phyloP scores from a whole-genome alignment of 2,888 invertebrate species.

The Protula sp. region DNA sequence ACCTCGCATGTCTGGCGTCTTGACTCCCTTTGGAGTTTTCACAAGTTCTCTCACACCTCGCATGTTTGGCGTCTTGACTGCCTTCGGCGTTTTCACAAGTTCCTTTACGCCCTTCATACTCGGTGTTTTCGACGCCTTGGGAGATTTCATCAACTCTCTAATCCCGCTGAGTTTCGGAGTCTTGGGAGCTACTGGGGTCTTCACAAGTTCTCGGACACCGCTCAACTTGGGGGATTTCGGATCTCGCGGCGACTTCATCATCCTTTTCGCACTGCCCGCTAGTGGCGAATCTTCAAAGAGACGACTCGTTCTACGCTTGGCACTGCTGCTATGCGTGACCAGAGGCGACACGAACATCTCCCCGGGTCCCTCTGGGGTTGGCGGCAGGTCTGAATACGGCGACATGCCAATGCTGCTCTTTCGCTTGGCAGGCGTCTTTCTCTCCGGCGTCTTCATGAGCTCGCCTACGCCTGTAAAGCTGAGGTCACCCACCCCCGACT shows the following conservation, averaged over 20 bases:
- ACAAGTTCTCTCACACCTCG: conserved; percentile 13
- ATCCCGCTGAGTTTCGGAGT: conserved; percentile 20
- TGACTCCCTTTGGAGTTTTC: conserved; percentile 14
- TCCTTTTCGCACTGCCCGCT: neutral
- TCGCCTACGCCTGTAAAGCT: conserved; percentile 21
- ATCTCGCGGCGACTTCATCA: neutral
- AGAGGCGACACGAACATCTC: conserved; percentile 50
- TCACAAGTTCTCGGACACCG: conserved; percentile 21
- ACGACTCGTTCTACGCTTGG: neutral
- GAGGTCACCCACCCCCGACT: too few relatives aligned
- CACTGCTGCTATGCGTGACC: conserved; percentile 10
- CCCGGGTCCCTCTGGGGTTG: conserved; percentile 47
- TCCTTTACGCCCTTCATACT: conserved; percentile 19
- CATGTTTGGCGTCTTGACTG: conserved; percentile 5
- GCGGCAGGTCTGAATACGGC: conserved; percentile 45
- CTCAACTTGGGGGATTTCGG: conserved; percentile 6
- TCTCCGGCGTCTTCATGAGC: conserved; percentile 21
- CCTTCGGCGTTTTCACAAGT: conserved; percentile 21
- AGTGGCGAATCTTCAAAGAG: conserved; percentile 1
- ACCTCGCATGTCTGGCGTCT: conserved; percentile 15
- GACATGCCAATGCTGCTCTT: conserved; percentile 12
- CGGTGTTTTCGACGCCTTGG: conserved; percentile 3
- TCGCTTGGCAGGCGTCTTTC: neutral
- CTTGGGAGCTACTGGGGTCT: conserved; percentile 17
- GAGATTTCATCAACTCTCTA: conserved; percentile 18